phyloP scores from a whole-genome alignment of 2,113 vertebrate genomes.

The Mohoua ochrocephala region DNA sequence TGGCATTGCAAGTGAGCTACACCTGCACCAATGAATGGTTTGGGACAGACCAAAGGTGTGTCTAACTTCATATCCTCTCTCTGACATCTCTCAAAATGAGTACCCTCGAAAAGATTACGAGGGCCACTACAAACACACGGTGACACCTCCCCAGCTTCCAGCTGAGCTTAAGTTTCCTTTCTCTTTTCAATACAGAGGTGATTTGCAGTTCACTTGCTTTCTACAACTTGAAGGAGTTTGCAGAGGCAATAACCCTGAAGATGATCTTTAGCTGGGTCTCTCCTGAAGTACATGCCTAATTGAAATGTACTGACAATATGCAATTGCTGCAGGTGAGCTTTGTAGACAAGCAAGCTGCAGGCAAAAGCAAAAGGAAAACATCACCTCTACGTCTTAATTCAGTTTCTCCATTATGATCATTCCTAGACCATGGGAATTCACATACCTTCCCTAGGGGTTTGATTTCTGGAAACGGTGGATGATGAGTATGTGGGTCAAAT shows the following conservation, averaged over 20 bases:
- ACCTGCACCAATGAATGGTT: background rate
- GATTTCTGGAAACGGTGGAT: background rate
- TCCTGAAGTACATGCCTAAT: background rate
- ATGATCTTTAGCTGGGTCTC: background rate
- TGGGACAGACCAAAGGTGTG: background rate
- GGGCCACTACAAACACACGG: background rate
- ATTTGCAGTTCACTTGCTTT: background rate
- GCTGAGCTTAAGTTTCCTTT: background rate
- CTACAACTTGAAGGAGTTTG: background rate
- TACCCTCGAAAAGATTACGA: background rate
- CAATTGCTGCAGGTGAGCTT: background rate
- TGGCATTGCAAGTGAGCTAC: background rate
- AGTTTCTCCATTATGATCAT: background rate
- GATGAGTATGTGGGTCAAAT: background rate
- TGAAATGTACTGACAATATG: background rate
- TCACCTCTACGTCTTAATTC: background rate
- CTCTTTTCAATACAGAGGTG: background rate
- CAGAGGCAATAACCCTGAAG: background rate
- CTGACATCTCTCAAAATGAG: background rate
- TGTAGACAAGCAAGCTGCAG: background rate
- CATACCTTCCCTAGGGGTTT: background rate
- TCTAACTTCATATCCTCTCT: background rate
- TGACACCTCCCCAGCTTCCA: background rate
- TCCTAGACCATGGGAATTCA: background rate
- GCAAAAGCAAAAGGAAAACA: background rate